Conservation (phyloP, 2,888 invertebrate genomes). For the Trachelus iudaicus region DNA sequence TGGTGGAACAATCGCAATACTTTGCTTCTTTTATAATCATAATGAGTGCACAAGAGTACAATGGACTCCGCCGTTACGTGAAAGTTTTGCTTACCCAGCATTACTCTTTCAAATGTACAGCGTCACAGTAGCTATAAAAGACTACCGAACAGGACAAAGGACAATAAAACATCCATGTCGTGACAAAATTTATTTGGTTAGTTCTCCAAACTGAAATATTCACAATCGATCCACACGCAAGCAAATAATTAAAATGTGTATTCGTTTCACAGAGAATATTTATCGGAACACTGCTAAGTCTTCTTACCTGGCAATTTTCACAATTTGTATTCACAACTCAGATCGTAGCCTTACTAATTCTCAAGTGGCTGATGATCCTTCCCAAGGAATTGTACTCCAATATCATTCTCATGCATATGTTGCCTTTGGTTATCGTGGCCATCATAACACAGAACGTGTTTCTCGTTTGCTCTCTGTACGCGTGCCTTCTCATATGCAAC, state of each 20-base stretch:
- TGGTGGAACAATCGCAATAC: conserved; percentile 79
- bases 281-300: conserved; percentile 56
- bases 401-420: conserved; percentile 57
- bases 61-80: conserved; percentile 87
- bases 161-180: not conserved
- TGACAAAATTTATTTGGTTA: conserved; percentile 3
- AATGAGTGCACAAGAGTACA: conserved; percentile 85
- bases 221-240: not conserved
- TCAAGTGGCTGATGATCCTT: conserved; percentile 73
- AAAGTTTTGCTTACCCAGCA: conserved; percentile 87
- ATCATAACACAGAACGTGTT: conserved; percentile 66
- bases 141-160: conserved; percentile 8
- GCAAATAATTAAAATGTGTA: conserved; percentile 13
- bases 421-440: conserved; percentile 36
- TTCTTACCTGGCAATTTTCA: conserved; percentile 83
- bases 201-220: not conserved
- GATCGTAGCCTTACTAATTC: conserved; percentile 76
- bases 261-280: not conserved
- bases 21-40: conserved; percentile 85
- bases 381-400: conserved; percentile 63
- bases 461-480: conserved; percentile 68
- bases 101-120: conserved; percentile 80
- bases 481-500: conserved; percentile 65
- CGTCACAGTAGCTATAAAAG: conserved; percentile 65
- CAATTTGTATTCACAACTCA: conserved; percentile 86